phyloP scores from a whole-genome alignment of 2,888 invertebrate species.

The Fissipunctia ypsillon region DNA sequence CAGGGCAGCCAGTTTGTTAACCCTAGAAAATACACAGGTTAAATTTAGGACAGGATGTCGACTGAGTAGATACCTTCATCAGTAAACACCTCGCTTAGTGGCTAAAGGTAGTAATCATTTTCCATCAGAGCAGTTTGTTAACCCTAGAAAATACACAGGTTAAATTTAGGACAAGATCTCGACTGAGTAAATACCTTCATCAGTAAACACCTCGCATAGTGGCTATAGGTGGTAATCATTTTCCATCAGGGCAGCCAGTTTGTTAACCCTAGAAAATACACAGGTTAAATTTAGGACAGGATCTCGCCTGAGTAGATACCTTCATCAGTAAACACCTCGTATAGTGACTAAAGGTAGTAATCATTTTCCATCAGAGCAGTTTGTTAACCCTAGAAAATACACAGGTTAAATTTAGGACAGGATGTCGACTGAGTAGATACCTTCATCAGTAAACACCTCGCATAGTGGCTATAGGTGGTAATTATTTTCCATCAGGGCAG shows the following conservation, averaged over 20 bases:
- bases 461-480: not conserved
- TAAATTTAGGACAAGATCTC: slow-evolving; percentile 15
- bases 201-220: too few relatives aligned
- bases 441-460: too few relatives aligned
- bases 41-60: slow-evolving; percentile 16
- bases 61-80: too few relatives aligned
- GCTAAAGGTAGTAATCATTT: not conserved
- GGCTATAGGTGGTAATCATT: not conserved
- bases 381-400: not conserved
- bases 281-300: slow-evolving; percentile 14
- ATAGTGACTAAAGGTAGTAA: not conserved
- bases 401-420: slow-evolving; percentile 14
- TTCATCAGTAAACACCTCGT: too few relatives aligned
- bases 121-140: not conserved
- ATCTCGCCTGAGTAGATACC: slow-evolving; percentile 10
- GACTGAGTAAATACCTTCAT: too few relatives aligned
- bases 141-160: slow-evolving; percentile 9
- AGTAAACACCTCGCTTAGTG: too few relatives aligned
- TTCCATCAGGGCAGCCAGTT: not conserved
- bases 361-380: not conserved
- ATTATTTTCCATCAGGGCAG: not conserved
- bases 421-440: slow-evolving; percentile 11
- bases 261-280: not conserved
- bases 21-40: slow-evolving; percentile 8
- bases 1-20: not conserved